phyloP scores from a whole-genome alignment of 2,888 invertebrate species.

The Amphipyra tragopoginis region DNA sequence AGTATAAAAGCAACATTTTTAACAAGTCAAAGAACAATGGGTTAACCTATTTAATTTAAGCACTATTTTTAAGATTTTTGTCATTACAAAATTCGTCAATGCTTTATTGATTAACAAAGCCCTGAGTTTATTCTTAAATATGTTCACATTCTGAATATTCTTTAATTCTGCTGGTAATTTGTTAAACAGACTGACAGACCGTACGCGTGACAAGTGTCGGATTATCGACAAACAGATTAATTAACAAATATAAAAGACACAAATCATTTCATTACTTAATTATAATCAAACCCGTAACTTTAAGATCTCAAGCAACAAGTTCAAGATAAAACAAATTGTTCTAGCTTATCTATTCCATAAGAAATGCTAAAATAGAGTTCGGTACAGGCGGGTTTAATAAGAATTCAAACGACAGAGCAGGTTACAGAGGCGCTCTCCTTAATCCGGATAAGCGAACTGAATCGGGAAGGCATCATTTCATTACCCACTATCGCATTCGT shows the following conservation, averaged over 20 bases:
- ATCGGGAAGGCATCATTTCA: constrained; percentile 77
- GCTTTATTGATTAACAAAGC: too few relatives aligned
- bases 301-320: constrained; percentile 37
- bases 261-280: constrained; percentile 16
- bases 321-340: constrained; percentile 72
- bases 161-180: too few relatives aligned
- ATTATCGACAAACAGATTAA: constrained; percentile 6
- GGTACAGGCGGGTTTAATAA: constrained; percentile 67
- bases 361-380: constrained; percentile 63
- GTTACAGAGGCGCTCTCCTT: constrained; percentile 79
- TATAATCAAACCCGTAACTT: constrained; percentile 9
- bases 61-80: too few relatives aligned
- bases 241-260: neutral
- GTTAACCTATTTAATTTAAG: too few relatives aligned
- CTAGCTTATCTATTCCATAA: constrained; percentile 71
- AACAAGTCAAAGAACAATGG: too few relatives aligned
- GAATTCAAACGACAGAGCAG: constrained; percentile 77
- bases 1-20: too few relatives aligned
- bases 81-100: too few relatives aligned
- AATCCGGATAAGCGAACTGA: constrained; percentile 77
- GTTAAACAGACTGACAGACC: too few relatives aligned
- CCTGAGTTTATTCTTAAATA: too few relatives aligned
- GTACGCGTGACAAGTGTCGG: too few relatives aligned
- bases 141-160: too few relatives aligned
- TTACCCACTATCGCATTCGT: constrained; percentile 75